phyloP scores from a whole-genome alignment of 2,888 invertebrate species.

The Branchinecta sandiegonensis region DNA sequence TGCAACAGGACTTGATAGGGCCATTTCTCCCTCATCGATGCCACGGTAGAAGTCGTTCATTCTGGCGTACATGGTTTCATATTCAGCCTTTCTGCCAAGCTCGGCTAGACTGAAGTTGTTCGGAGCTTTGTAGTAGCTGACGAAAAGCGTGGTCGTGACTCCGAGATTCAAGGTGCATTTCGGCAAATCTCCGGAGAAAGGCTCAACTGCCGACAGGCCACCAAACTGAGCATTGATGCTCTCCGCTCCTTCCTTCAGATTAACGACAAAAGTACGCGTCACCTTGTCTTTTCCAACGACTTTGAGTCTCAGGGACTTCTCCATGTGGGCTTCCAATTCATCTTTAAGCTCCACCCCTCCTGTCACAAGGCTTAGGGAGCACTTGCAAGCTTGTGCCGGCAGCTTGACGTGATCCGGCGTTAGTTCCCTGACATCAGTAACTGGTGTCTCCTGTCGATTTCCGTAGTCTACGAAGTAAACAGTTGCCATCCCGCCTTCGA shows the following conservation, averaged over 20 bases:
- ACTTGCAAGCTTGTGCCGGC: slow-evolving; percentile 22
- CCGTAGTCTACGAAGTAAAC: slow-evolving; percentile 22
- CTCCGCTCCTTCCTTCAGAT: not conserved
- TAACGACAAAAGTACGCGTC: not conserved
- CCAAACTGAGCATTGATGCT: slow-evolving; percentile 21
- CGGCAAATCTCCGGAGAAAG: not conserved
- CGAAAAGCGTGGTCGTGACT: not conserved
- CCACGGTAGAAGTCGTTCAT: slow-evolving; percentile 20
- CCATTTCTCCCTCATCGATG: slow-evolving; percentile 17
- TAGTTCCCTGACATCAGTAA: slow-evolving; percentile 14
- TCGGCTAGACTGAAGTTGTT: not conserved
- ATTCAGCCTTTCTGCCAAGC: not conserved
- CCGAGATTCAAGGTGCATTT: not conserved
- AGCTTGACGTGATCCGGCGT: slow-evolving; percentile 18
- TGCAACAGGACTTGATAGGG: not conserved
- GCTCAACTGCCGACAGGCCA: not conserved
- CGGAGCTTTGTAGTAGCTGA: slow-evolving; percentile 18
- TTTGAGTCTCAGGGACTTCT: not conserved
- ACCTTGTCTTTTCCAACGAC: slow-evolving; percentile 13
- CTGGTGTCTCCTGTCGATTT: slow-evolving; percentile 18
- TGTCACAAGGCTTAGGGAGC: slow-evolving; percentile 12
- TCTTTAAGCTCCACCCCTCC: slow-evolving; percentile 10
- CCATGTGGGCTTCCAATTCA: not conserved
- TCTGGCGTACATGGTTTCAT: slow-evolving; percentile 2
- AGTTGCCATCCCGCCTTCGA: slow-evolving; percentile 16